A percentile compares a stretch with the other conserved stretches of the same genome.
These are phyloP conservation scores for Drosophila yakuba DNA, from an alignment of 1,140 invertebrate species.

Conservation along the genomic window DNA sequence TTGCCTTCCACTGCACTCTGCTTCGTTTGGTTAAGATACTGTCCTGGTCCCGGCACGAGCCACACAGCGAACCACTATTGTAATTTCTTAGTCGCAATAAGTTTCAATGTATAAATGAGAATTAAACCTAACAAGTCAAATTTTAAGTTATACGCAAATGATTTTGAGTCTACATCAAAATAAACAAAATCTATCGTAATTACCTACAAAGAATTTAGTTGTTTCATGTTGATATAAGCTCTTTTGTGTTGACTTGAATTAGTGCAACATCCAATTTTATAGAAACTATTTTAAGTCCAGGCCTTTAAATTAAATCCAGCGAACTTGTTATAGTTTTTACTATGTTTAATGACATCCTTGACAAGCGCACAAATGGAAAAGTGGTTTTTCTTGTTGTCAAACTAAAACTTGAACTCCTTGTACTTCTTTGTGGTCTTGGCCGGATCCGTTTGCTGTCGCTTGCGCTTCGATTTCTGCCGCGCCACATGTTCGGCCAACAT, in stretches of 20 bases:
- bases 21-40: constrained; percentile 23
- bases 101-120: constrained; percentile 61
- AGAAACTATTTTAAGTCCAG: not conserved
- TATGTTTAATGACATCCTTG: constrained; percentile 62
- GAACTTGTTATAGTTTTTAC: constrained; percentile 9
- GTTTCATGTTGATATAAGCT: not conserved
- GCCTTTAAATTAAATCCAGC: not conserved
- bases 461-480: constrained; percentile 96
- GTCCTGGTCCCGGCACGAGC: constrained; percentile 29
- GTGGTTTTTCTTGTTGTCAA: constrained; percentile 11
- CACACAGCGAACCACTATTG: constrained; percentile 33
- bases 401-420: constrained; percentile 98
- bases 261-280: not conserved
- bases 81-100: constrained; percentile 59
- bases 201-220: not conserved
- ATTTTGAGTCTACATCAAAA: constrained; percentile 37
- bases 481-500: constrained; percentile 99
- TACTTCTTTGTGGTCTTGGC: constrained; percentile 98
- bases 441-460: constrained; percentile 94
- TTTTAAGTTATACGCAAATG: constrained; percentile 29
- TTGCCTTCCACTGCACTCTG: constrained; percentile 13
- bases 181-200: constrained; percentile 29
- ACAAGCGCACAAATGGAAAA: constrained; percentile 46
- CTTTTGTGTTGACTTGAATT: not conserved
- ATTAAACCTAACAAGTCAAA: constrained; percentile 44